Evolutionary conservation across 2,888 invertebrate species (phyloP), one percentile per base, ranked within the genome.

Genomic region (Hermodice carunculata): DNA sequence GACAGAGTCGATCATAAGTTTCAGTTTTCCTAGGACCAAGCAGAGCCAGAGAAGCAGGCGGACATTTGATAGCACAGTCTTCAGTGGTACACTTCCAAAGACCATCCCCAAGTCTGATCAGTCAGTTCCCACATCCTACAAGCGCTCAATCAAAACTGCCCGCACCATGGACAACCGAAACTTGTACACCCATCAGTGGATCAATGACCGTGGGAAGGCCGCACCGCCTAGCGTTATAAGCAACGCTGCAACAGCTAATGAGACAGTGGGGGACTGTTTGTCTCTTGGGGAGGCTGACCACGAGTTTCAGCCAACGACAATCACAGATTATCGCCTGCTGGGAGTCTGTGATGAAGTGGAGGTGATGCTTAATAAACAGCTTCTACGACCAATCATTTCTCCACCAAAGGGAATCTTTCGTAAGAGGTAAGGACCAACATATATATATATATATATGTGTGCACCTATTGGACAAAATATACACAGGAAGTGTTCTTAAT

Each of bases 271-370:
- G 1, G 73, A 73, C 37, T 57, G 57, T 31, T 49, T 72, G 31
- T 72, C 71, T 5, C 53, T 73, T 17, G 71, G 73, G 4, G 71
- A 72, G 14, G 71, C 67, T 24, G 73, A 73, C 42, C 72, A 65
- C 42, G 66, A 71, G 32, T 71, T 61, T 26, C 69, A 67, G 31
- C 73, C 73, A 4, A 46, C 63, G 31, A 70, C 58, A 14, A 61
- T 73, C 1, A 77, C 77, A 34, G 84, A 83, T 63, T 79, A 76
- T 60, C 75, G 76, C 26, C 70, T 85, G n/a, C 71, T 82, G 32
- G 80, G 80, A 0, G 76, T 85, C 29, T 82, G 81, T 62, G 79
- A 73, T 59, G 81, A 84, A 62, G 69, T 83, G 6, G 83, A 85
- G 69, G 76, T 75, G 48, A 58, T 82, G 66, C 74, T 85, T 24